Evolutionary conservation across 2,888 invertebrate species (phyloP).

Genomic region (Chloroclysta siterata): DNA sequence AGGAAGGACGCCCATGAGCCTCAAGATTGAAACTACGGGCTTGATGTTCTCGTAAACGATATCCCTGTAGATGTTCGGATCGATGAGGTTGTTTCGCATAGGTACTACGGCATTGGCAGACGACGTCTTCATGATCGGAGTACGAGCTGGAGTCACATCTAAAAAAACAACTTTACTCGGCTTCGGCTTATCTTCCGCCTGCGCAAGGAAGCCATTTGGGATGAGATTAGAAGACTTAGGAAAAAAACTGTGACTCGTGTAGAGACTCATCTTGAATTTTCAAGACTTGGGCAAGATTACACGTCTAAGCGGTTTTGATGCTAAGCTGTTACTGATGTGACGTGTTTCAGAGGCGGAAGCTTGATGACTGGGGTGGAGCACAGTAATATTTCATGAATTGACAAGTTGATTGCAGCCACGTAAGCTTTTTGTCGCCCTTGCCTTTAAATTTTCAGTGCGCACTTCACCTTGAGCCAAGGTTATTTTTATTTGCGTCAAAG

Average conservation of each 20-base stretch:
- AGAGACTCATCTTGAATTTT: slow-evolving; percentile 61
- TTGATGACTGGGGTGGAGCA: slow-evolving; percentile 54
- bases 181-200: slow-evolving; percentile 60
- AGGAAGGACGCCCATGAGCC: slow-evolving; percentile 87
- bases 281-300: slow-evolving; percentile 15
- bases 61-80: slow-evolving; percentile 66
- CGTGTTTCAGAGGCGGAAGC: slow-evolving; percentile 50
- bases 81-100: slow-evolving; percentile 64
- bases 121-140: slow-evolving; percentile 57
- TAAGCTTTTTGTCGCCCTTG: slow-evolving; percentile 63
- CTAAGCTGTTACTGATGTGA: slow-evolving; percentile 46
- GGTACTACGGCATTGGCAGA: slow-evolving; percentile 66
- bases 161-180: slow-evolving; percentile 66
- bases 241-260: slow-evolving; percentile 60
- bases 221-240: slow-evolving; percentile 54
- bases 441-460: slow-evolving; percentile 66
- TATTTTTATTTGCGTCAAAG: slow-evolving; percentile 22
- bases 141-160: slow-evolving; percentile 70
- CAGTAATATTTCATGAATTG: slow-evolving; percentile 66
- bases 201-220: slow-evolving; percentile 67
- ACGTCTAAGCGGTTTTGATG: slow-evolving; percentile 40
- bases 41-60: slow-evolving; percentile 78
- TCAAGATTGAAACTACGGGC: slow-evolving; percentile 72
- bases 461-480: slow-evolving; percentile 65
- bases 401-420: slow-evolving; percentile 73